A percentile compares a stretch with the other conserved stretches of the same genome.
phyloP scores from a whole-genome alignment of 2,888 invertebrate species.

The Rhamnusium bicolor region DNA sequence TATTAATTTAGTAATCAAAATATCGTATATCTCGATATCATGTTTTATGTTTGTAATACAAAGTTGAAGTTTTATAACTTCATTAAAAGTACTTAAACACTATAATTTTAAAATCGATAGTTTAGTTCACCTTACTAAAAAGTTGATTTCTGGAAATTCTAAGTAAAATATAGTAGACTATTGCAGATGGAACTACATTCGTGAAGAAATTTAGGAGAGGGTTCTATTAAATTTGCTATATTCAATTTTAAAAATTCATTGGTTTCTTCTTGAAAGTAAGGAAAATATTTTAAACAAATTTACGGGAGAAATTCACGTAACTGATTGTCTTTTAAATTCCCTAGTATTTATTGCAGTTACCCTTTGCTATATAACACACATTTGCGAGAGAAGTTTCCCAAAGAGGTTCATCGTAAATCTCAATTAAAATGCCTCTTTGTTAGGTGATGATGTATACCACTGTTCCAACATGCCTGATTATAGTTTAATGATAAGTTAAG shows the following conservation, averaged over 20 bases:
- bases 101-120: no score
- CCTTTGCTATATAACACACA: not conserved
- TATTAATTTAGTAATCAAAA: slow-evolving; percentile 17
- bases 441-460: slow-evolving; percentile 20
- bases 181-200: no score
- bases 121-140: no score
- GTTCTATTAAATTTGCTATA: no score
- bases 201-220: no score
- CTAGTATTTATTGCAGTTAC: not conserved
- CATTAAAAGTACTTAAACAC: not conserved
- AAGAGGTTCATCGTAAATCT: slow-evolving; percentile 2
- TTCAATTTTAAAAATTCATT: no score
- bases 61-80: not conserved
- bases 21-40: slow-evolving; percentile 7
- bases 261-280: no score
- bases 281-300: no score
- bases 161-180: no score
- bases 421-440: slow-evolving; percentile 15
- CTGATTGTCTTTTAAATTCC: not conserved
- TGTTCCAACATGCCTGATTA: slow-evolving; percentile 5
- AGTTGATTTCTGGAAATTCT: no score
- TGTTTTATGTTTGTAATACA: slow-evolving; percentile 9
- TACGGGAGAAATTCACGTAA: not conserved
- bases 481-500: slow-evolving; percentile 19
- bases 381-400: not conserved